Evolutionary conservation across 2,888 invertebrate genomes (phyloP), one percentile per base, ranked within the genome.

Genomic region (Cabera pusaria): DNA sequence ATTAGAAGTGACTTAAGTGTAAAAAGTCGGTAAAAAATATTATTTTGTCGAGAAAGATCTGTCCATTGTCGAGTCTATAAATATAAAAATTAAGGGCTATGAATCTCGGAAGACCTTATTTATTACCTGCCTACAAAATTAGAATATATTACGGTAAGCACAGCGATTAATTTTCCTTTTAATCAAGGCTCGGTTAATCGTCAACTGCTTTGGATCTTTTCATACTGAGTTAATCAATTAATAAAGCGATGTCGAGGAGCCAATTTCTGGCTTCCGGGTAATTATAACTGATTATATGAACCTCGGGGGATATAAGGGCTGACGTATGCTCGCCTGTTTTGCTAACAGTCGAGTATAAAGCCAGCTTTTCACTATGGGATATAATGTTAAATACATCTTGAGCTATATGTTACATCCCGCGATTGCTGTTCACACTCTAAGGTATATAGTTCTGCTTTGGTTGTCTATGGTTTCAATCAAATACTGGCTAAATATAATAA

Each of bases 151-250:
- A 39, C 27, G 39, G 5, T 39, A 35, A 39, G 39, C 35, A 35
- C 31, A 18, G 24, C 39, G 35, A 39, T 44, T 44, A 44, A 44
- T 44, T 44, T 44, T 26, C 35, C 22, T 22, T 38, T 40, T 46
- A 56, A 49, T 44, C 44, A 37, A 45, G 45, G 11, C 24, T 35
- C 27, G 38, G 16, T 32, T 46, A 40, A 46, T 29, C 32, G 36
- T 31, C 35, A 36, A 27, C 22, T 45, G 47, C 38, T 51, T 49
- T 17, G 33, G 46, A 55, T 60, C 61, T 57, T 54, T 61, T 58
- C 52, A 44, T 54, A 48, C 38, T 46, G 48, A 64, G 56, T 63
- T 60, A 60, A 60, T 61, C 57, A 62, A 62, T 63, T 59, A 55
- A 35, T 35, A 35, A 6, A 21, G 34, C 20, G 24, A 26, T 25